phyloP scores from a whole-genome alignment of 2,113 vertebrate species.

The Xiphophorus hellerii region DNA sequence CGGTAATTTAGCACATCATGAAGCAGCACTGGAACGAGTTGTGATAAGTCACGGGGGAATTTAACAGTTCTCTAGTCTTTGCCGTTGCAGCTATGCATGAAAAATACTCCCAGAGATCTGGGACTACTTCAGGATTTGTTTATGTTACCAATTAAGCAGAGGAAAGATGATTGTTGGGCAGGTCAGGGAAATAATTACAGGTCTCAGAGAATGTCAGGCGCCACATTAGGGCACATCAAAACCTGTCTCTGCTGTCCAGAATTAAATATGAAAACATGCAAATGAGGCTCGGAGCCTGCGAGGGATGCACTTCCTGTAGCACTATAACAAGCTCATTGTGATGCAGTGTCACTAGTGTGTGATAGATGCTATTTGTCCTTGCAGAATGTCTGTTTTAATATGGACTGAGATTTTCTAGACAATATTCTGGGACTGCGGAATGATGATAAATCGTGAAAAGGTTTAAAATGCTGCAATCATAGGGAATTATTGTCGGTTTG shows the following conservation, averaged over 20 bases:
- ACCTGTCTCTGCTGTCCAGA: constrained; percentile 72
- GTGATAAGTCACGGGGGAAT: constrained; percentile 33
- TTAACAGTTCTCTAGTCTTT: constrained; percentile 28
- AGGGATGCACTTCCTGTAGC: constrained; percentile 67
- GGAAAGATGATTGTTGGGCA: constrained; percentile 75
- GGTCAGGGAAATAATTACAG: constrained; percentile 79
- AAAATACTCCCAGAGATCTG: constrained; percentile 47
- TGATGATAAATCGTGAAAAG: constrained; percentile 8
- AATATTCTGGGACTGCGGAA: constrained; percentile 12
- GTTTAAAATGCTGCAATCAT: constrained; percentile 17
- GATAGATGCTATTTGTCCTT: constrained; percentile 62
- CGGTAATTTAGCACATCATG: constrained; percentile 51
- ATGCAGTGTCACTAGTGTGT: constrained; percentile 67
- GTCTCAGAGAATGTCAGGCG: constrained; percentile 73
- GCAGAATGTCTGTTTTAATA: constrained; percentile 44
- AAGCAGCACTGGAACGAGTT: constrained; percentile 28
- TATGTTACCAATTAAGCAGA: constrained; percentile 78
- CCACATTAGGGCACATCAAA: constrained; percentile 80
- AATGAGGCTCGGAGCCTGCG: constrained; percentile 64
- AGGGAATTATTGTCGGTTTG: not conserved
- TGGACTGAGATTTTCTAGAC: constrained; percentile 15
- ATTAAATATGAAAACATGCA: constrained; percentile 81
- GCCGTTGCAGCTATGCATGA: constrained; percentile 47
- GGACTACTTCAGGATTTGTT: constrained; percentile 77
- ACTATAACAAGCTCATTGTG: constrained; percentile 74